Evolutionary conservation across 2,888 invertebrate species (phyloP).

Genomic region (Agonopterix heracliana): DNA sequence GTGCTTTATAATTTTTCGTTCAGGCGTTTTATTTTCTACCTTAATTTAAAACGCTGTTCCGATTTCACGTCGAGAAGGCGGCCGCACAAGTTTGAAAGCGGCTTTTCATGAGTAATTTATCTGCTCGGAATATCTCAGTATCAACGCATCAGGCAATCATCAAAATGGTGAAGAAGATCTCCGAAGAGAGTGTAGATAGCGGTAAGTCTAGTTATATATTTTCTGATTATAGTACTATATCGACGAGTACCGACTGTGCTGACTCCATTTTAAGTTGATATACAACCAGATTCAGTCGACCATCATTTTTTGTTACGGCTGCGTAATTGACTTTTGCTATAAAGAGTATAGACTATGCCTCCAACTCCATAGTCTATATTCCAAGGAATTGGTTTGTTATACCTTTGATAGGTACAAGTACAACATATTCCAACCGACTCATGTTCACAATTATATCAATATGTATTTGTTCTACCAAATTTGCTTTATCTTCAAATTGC

Average conservation of each 20-base stretch:
- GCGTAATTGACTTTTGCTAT: constrained; percentile 30
- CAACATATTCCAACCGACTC: too few relatives aligned
- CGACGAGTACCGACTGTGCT: constrained; percentile 1
- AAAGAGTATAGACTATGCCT: not conserved
- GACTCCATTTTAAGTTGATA: constrained; percentile 5
- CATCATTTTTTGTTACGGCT: constrained; percentile 29
- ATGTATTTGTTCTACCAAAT: too few relatives aligned
- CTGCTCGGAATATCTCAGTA: constrained; percentile 66
- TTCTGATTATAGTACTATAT: not conserved
- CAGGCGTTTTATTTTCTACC: constrained; percentile 53
- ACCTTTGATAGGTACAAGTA: too few relatives aligned
- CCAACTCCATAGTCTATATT: too few relatives aligned
- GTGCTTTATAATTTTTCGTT: constrained; percentile 60
- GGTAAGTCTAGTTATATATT: constrained; percentile 49
- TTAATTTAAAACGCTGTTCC: constrained; percentile 59
- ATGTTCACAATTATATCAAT: too few relatives aligned
- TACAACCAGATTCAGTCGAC: constrained; percentile 18
- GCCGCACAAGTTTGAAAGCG: constrained; percentile 74
- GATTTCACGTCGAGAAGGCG: constrained; percentile 74
- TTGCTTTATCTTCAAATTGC: too few relatives aligned
- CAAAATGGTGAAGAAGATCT: constrained; percentile 75
- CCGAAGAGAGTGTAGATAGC: constrained; percentile 75
- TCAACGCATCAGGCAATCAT: constrained; percentile 50
- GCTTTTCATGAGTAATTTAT: constrained; percentile 68
- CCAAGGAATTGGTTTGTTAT: not conserved